Conservation (phyloP, 2,113 vertebrate genomes). For the Tichodroma muraria region DNA sequence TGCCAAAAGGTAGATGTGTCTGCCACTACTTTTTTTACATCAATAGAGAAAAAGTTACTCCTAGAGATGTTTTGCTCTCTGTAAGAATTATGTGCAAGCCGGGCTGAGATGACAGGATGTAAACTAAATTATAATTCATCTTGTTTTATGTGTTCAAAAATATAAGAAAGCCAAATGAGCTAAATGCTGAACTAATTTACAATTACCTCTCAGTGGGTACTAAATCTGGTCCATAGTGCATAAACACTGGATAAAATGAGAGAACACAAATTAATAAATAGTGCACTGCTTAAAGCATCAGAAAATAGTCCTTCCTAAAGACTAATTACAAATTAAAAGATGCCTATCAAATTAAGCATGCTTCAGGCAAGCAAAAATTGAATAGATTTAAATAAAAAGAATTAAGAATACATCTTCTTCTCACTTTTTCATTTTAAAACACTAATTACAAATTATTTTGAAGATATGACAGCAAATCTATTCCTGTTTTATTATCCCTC, state of each 20-base stretch:
- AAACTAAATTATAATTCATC: neutral
- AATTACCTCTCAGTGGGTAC: neutral
- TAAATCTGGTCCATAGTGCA: neutral
- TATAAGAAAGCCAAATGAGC: neutral
- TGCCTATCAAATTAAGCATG: slow-evolving; percentile 6
- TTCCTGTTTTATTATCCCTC: neutral
- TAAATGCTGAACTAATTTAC: neutral
- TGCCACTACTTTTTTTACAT: neutral
- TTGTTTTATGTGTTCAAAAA: neutral
- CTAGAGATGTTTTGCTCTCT: neutral
- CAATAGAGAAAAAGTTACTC: neutral
- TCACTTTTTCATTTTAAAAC: slow-evolving; percentile 11
- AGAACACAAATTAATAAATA: slow-evolving; percentile 3
- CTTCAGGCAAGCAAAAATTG: neutral
- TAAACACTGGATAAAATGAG: neutral
- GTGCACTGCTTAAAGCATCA: neutral
- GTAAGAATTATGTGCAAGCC: neutral
- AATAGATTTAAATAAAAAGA: neutral
- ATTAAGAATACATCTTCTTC: neutral
- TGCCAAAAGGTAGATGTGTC: neutral
- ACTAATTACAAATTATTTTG: neutral
- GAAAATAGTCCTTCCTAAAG: neutral
- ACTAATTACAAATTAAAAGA: slow-evolving; percentile 31
- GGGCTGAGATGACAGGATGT: neutral
- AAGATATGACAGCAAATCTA: neutral